Percentiles rank a stretch among this genome's conserved stretches.
These are phyloP conservation scores for Cyrtonyx montezumae DNA, from an alignment of 2,113 vertebrate genomes.

Conservation along the genomic window DNA sequence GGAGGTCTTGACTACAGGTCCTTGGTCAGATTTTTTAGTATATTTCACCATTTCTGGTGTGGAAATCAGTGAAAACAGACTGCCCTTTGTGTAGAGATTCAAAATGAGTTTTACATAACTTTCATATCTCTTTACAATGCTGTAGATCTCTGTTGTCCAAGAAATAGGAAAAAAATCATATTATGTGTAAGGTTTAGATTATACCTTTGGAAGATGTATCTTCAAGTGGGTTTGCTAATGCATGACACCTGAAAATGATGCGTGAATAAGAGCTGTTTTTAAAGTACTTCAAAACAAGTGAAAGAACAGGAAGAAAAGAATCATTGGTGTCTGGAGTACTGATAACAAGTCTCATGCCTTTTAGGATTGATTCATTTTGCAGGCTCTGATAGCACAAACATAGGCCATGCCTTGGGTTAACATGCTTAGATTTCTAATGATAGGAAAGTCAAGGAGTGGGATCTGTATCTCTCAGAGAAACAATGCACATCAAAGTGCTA, in stretches of 20 bases:
- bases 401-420: background rate
- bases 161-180: background rate
- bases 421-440: background rate
- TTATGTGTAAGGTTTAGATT: background rate
- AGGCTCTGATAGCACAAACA: background rate
- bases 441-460: background rate
- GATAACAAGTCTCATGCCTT: background rate
- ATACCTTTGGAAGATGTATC: background rate
- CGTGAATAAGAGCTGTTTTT: background rate
- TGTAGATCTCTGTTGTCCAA: background rate
- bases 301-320: background rate
- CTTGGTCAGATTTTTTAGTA: background rate
- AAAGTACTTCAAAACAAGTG: background rate
- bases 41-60: background rate
- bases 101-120: background rate
- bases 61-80: background rate
- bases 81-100: background rate
- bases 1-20: background rate
- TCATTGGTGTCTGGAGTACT: background rate
- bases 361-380: background rate
- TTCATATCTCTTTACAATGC: background rate
- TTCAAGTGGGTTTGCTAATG: background rate
- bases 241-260: accelerated
- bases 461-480: background rate
- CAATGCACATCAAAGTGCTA: accelerated